Percentiles rank a stretch among this genome's conserved stretches.
Conservation (phyloP, 1,140 invertebrate genomes). For the Temnothorax curvispinosus region DNA sequence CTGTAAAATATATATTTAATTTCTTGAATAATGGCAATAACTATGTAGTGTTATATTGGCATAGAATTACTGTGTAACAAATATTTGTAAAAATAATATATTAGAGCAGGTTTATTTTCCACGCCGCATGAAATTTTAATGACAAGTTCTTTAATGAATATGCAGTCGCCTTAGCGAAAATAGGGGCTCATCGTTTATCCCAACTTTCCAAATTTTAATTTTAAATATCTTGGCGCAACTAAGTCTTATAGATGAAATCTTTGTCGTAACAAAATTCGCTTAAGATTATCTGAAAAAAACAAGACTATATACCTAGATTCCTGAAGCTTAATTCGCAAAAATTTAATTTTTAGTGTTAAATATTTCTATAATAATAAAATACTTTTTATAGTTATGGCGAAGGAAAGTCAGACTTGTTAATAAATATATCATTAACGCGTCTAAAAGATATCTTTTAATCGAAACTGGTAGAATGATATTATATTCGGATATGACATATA, state of each 20-base stretch:
- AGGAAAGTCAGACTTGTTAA: not conserved
- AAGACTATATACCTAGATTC: not conserved
- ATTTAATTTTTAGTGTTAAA: not conserved
- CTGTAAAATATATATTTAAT: not conserved
- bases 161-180: conserved; percentile 42
- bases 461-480: not conserved
- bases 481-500: not conserved
- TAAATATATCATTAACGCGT: not conserved
- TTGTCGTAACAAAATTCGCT: conserved; percentile 1
- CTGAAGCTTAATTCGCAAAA: conserved; percentile 16
- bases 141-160: conserved; percentile 38
- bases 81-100: conserved; percentile 25
- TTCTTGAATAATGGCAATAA: not conserved
- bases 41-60: not conserved
- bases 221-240: conserved; percentile 33
- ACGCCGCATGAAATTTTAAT: conserved; percentile 39
- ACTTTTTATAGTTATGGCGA: not conserved
- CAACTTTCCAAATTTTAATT: conserved; percentile 51
- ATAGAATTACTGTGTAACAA: not conserved
- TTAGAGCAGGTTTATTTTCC: not conserved
- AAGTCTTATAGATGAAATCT: conserved; percentile 43
- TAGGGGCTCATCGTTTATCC: conserved; percentile 34
- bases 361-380: not conserved
- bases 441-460: not conserved
- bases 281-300: conserved; percentile 25